Percentiles rank a stretch among this genome's conserved stretches.
phyloP scores from a whole-genome alignment of 2,888 invertebrate genomes.

The Standfussiana lucernea region DNA sequence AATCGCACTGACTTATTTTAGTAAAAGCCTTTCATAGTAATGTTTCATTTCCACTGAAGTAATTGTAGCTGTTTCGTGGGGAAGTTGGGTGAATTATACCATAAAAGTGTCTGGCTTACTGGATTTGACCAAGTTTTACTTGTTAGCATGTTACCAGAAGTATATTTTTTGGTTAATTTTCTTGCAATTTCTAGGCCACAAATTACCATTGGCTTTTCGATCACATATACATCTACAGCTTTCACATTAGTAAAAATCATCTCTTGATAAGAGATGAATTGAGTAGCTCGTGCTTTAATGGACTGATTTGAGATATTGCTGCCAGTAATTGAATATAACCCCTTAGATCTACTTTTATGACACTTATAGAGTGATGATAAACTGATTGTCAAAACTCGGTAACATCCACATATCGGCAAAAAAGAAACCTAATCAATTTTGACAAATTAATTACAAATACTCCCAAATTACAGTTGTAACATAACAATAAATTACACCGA shows the following conservation, averaged over 20 bases:
- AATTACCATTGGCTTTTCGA: not conserved
- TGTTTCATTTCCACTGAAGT: constrained; percentile 36
- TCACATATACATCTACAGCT: no score
- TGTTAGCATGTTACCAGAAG: not conserved
- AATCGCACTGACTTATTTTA: constrained; percentile 78
- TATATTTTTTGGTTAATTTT: not conserved
- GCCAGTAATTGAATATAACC: not conserved
- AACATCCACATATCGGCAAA: constrained; percentile 4
- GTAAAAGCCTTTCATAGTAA: constrained; percentile 74
- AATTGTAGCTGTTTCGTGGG: constrained; percentile 7
- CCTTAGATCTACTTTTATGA: not conserved
- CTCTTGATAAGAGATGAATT: not conserved
- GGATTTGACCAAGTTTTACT: not conserved
- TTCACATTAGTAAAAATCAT: no score
- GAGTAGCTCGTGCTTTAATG: not conserved
- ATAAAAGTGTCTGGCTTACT: constrained; percentile 12
- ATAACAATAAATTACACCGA: constrained; percentile 32
- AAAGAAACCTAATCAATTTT: not conserved
- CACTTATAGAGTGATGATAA: not conserved
- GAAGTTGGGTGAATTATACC: constrained; percentile 5
- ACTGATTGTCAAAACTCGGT: not conserved
- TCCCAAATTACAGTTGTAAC: constrained; percentile 26
- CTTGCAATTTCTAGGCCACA: not conserved
- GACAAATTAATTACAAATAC: constrained; percentile 11
- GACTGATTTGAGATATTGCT: not conserved